Evolutionary conservation across 2,888 invertebrate genomes (phyloP).

Genomic region (Chaetogeoica ovagalla): DNA sequence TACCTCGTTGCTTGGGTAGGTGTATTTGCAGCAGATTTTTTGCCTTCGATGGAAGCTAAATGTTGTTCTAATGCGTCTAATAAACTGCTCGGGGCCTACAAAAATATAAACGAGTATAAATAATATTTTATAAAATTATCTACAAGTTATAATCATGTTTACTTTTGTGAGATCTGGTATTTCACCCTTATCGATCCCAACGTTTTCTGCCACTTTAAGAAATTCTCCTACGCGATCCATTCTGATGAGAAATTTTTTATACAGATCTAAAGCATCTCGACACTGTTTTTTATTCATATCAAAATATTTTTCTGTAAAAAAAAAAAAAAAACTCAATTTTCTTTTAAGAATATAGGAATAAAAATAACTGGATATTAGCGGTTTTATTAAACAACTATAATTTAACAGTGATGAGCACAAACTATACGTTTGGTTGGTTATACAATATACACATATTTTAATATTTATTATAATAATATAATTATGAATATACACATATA

Average conservation of each 20-base stretch:
- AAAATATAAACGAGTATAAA: constrained; percentile 8
- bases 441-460: no score
- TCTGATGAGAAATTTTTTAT: constrained; percentile 96
- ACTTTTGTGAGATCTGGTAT: constrained; percentile 96
- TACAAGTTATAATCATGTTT: constrained; percentile 53
- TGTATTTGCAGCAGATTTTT: constrained; percentile 84
- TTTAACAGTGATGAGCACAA: constrained; percentile 39
- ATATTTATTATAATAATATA: neutral
- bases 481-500: neutral
- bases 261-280: constrained; percentile 94
- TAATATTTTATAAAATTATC: neutral
- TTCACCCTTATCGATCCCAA: constrained; percentile 97
- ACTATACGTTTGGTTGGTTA: constrained; percentile 8
- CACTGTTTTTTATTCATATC: constrained; percentile 99
- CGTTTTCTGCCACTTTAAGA: constrained; percentile 81
- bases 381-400: constrained; percentile 3
- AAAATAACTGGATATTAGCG: neutral
- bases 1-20: constrained; percentile 85
- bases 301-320: constrained; percentile 87
- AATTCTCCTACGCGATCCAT: constrained; percentile 99
- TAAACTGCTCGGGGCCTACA: constrained; percentile 87
- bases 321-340: constrained; percentile 56
- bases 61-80: constrained; percentile 97
- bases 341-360: constrained; percentile 58
- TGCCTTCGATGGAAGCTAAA: constrained; percentile 88